Percentiles rank a stretch among this genome's conserved stretches.
phyloP scores from a whole-genome alignment of 2,888 invertebrate species.

The Melanostoma mellinum region DNA sequence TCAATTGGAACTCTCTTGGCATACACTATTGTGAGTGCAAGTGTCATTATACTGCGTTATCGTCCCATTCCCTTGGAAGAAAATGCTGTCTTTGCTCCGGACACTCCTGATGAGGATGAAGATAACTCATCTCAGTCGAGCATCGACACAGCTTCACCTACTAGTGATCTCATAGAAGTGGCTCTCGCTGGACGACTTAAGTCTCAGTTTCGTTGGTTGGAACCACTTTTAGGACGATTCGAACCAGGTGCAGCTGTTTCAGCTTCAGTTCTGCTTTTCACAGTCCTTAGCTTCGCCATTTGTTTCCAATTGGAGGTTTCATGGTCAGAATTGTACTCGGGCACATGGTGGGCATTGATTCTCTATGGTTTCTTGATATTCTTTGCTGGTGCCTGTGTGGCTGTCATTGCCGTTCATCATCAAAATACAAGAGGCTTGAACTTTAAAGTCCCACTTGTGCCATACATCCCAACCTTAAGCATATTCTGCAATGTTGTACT shows the following conservation, averaged over 20 bases:
- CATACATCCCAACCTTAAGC: constrained; percentile 89
- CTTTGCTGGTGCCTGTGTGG: constrained; percentile 86
- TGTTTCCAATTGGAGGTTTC: constrained; percentile 87
- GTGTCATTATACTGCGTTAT: constrained; percentile 93
- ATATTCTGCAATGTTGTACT: constrained; percentile 91
- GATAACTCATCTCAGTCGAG: constrained; percentile 85
- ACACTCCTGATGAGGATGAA: constrained; percentile 84
- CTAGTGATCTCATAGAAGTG: constrained; percentile 83
- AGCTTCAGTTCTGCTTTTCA: constrained; percentile 88
- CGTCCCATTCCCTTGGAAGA: constrained; percentile 84
- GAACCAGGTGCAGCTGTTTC: constrained; percentile 90
- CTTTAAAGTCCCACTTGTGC: constrained; percentile 92
- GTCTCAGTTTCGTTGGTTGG: constrained; percentile 88
- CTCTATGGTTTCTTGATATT: constrained; percentile 85
- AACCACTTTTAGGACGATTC: constrained; percentile 88
- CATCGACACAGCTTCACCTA: constrained; percentile 85
- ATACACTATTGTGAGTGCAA: constrained; percentile 95
- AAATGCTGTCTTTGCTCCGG: constrained; percentile 83
- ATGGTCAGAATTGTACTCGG: constrained; percentile 83
- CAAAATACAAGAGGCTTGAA: constrained; percentile 88
- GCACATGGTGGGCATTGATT: constrained; percentile 87
- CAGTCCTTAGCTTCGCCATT: constrained; percentile 86
- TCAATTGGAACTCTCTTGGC: constrained; percentile 94
- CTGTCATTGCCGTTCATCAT: constrained; percentile 89
- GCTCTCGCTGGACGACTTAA: constrained; percentile 89